Percentiles rank a stretch among this genome's conserved stretches.
These are phyloP conservation scores for Corticium candelabrum DNA, from an alignment of 37 sponge, comb jelly and placozoan genomes.

Conservation along the genomic window DNA sequence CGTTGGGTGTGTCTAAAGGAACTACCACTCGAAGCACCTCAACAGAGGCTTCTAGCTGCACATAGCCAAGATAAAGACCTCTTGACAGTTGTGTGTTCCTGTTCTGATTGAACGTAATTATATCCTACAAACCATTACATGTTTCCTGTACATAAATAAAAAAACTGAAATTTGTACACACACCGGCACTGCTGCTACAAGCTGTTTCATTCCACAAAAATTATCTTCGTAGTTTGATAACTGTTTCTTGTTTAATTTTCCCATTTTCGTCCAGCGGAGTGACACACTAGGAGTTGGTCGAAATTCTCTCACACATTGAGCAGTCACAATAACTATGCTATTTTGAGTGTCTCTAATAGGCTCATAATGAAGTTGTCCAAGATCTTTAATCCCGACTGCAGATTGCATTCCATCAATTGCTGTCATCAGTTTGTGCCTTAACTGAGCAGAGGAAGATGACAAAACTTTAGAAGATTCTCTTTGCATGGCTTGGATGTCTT, in stretches of 20 bases:
- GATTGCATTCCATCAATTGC: background rate
- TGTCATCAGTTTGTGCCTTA: background rate
- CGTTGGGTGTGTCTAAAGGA: slow-evolving; percentile 41
- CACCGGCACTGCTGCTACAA: too few species aligned
- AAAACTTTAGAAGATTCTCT: background rate
- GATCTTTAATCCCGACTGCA: background rate
- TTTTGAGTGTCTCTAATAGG: background rate
- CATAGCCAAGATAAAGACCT: slow-evolving; percentile 75
- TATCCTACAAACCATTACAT: too few species aligned
- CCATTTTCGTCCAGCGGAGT: too few species aligned
- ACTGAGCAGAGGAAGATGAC: background rate
- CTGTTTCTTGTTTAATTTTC: too few species aligned
- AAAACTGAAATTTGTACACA: too few species aligned
- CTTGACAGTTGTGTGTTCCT: slow-evolving; percentile 13
- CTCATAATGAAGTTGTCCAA: background rate
- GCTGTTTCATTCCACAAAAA: too few species aligned
- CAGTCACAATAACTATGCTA: background rate
- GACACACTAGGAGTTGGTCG: background rate
- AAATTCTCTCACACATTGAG: background rate
- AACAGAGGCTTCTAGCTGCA: slow-evolving; percentile 49
- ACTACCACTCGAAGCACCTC: slow-evolving; percentile 52
- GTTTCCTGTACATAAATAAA: too few species aligned
- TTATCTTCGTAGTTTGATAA: too few species aligned
- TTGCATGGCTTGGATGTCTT: background rate
- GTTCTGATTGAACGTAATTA: background rate